Evolutionary conservation across 2,113 vertebrate genomes (phyloP), one percentile per base, ranked within the genome.

Genomic region (Piliocolobus tephrosceles): DNA sequence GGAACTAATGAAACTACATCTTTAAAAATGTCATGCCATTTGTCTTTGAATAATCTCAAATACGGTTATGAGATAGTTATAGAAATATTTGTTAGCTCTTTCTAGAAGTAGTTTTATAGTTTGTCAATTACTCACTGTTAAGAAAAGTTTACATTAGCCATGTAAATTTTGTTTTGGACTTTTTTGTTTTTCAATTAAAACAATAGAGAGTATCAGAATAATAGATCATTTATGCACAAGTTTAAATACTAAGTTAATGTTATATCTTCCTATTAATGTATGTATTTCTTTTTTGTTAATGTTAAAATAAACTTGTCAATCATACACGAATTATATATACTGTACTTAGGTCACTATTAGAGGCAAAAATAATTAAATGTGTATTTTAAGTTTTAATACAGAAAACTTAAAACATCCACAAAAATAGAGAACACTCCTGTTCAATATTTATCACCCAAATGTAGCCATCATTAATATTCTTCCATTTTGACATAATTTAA

Each of bases 21-120:
- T 94, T 30, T 95, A 89, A 95, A 97, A 94, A 90, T 27, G 27
- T 85, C 40, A n/a, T 86, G 70, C 43, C 72, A 83, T 97, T 98
- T 94, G 58, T 97, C 57, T 40, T 95, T 96, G 30, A 93, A 52
- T 93, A 88, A 75, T 91, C 88, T 94, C 58, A 93, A 85, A 82
- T 96, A 76, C 79, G 38, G 38, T 35, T 94, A 82, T 92, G 61
- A 94, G 80, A 73, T 96, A 88, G 61, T 86, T 91, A 40, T 18
- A 88, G 35, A 97, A 93, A 94, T 83, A 91, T 96, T 97, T 96
- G 14, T 82, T 91, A 87, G 38, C 1, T 14, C 12, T 96, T 95
- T 90, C n/a, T 95, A 92, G 57, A 92, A 90, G 52, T 76, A 76
- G 25, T 94, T 97, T 95, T 88, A 79, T 75, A 92, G 38, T 95